Percentiles rank a stretch among this genome's conserved stretches.
Conservation (phyloP, 2,797 vertebrate species). For the Poeciliopsis infans region DNA sequence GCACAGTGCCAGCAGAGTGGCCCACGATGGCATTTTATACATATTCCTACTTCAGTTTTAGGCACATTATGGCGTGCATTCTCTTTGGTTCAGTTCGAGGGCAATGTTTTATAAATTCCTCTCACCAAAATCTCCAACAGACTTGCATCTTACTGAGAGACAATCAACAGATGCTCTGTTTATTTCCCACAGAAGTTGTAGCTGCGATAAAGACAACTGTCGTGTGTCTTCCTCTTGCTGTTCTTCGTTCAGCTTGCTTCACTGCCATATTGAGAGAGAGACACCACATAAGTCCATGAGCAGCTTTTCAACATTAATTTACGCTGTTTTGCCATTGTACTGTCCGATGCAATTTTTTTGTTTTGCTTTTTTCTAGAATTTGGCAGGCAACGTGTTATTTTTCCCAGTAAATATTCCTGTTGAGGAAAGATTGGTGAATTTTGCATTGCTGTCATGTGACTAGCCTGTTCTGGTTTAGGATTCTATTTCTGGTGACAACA, state of each 20-base stretch:
- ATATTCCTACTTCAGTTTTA: background rate
- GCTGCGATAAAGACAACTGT: constrained; percentile 25
- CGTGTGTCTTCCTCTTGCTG: constrained; percentile 39
- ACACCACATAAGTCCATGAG: background rate
- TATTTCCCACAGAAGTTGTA: constrained; percentile 24
- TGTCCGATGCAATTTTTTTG: background rate
- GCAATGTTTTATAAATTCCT: background rate
- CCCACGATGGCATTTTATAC: background rate
- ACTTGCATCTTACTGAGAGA: constrained; percentile 3
- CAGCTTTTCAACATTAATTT: background rate
- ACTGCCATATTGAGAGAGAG: constrained; percentile 5
- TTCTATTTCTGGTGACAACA: background rate
- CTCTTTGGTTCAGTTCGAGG: background rate
- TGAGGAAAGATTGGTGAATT: background rate
- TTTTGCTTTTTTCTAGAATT: background rate
- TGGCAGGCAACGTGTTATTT: background rate
- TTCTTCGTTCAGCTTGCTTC: background rate
- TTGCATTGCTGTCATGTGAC: background rate
- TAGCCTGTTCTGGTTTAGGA: background rate
- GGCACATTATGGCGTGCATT: background rate
- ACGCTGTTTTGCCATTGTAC: background rate
- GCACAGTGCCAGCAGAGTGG: constrained; percentile 4
- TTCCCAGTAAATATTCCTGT: background rate
- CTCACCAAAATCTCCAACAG: constrained; percentile 3
- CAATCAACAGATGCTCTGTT: constrained; percentile 18